A percentile compares a stretch with the other conserved stretches of the same genome.
Evolutionary conservation across 2,797 vertebrate genomes (phyloP).

Genomic region (Myotis vivesi): DNA sequence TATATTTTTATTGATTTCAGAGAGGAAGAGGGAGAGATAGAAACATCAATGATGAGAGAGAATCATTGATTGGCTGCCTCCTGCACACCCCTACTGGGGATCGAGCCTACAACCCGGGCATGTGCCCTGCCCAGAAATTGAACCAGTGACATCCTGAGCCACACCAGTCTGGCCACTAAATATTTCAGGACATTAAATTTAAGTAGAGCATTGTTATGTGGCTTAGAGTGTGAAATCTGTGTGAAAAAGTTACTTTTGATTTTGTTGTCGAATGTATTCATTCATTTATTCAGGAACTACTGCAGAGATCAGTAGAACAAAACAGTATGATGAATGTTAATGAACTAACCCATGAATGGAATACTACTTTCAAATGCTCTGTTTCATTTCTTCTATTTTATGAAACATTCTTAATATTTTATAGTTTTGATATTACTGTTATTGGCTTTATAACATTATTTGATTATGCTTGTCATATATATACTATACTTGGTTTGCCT

Average conservation of each 20-base stretch:
- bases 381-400: not conserved
- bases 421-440: constrained; percentile 3
- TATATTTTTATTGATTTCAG: too few relatives aligned
- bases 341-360: not conserved
- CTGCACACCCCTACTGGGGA: too few relatives aligned
- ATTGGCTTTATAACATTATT: not conserved
- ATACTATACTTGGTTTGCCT: not conserved
- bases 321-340: constrained; percentile 31
- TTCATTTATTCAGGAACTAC: constrained; percentile 19
- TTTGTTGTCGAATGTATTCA: not conserved
- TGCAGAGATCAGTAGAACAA: not conserved
- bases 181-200: constrained; percentile 22
- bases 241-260: not conserved
- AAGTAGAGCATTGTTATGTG: not conserved
- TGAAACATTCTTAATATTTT: not conserved
- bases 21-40: too few relatives aligned
- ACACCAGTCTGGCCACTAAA: not conserved
- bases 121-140: too few relatives aligned
- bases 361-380: constrained; percentile 24
- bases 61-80: too few relatives aligned
- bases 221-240: not conserved
- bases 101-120: too few relatives aligned
- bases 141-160: too few relatives aligned
- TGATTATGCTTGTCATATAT: not conserved
- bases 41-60: too few relatives aligned